These are phyloP conservation scores for Iguana delicatissima DNA, from an alignment of 2,797 vertebrate species.

Conservation along the genomic window DNA sequence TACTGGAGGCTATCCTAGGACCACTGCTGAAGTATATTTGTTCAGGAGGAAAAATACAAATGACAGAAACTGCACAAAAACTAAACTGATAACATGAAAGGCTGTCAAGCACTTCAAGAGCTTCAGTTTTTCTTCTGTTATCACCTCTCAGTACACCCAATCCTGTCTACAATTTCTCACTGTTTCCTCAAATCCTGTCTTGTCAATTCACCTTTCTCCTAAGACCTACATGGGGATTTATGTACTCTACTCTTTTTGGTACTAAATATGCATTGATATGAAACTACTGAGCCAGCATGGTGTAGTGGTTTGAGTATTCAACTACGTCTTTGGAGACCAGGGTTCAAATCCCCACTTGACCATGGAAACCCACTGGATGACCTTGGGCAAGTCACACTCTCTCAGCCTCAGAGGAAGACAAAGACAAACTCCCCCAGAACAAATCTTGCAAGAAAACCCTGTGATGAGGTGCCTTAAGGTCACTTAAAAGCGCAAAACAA, in stretches of 20 bases:
- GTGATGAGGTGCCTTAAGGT: too few species aligned
- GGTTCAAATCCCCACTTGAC: too few species aligned
- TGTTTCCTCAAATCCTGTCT: background rate
- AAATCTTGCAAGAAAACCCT: too few species aligned
- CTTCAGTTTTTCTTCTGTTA: background rate
- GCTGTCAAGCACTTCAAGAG: background rate
- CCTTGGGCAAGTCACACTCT: too few species aligned
- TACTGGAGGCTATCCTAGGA: too few species aligned
- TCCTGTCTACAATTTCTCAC: background rate
- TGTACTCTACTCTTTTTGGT: background rate
- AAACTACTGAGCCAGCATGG: background rate
- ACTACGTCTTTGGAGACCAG: too few species aligned
- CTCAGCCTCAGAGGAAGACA: too few species aligned
- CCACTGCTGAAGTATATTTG: background rate
- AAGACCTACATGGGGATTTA: background rate
- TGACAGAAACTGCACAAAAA: background rate
- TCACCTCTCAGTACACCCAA: background rate
- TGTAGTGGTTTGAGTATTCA: too few species aligned
- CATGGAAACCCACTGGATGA: too few species aligned
- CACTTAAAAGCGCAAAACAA: too few species aligned
- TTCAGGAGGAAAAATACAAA: background rate
- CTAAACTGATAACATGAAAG: background rate
- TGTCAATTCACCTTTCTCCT: background rate
- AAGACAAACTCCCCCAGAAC: too few species aligned
- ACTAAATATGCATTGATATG: background rate